Percentiles rank a stretch among this genome's conserved stretches.
Conservation (phyloP, 2,888 invertebrate species). For the Coenonympha arcania region DNA sequence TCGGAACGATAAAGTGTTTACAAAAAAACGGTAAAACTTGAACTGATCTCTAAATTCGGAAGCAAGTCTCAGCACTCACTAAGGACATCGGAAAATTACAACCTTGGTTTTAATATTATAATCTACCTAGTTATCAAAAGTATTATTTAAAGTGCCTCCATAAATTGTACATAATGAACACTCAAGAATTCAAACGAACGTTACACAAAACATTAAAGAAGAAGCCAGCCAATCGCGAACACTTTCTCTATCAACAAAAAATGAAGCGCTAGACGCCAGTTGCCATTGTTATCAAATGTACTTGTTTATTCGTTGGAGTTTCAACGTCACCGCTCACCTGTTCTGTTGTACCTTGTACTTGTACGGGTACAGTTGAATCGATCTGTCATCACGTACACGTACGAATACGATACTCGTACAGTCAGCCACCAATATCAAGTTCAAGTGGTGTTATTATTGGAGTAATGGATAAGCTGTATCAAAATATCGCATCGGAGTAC, state of each 20-base stretch:
- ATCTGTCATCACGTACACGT: constrained; percentile 7
- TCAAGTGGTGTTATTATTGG: neutral
- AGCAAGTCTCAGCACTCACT: no score
- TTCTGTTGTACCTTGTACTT: no score
- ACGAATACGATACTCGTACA: no score
- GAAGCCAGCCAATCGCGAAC: constrained; percentile 6
- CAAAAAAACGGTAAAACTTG: no score
- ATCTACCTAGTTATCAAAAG: no score
- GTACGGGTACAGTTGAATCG: constrained; percentile 4
- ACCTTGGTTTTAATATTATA: neutral
- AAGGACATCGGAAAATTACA: neutral
- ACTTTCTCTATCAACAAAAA: constrained; percentile 4
- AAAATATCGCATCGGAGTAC: no score
- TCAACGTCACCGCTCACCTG: constrained; percentile 8
- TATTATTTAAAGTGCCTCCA: constrained; percentile 1
- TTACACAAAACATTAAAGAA: constrained; percentile 7
- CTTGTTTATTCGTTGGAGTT: constrained; percentile 1
- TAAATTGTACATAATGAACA: constrained; percentile 6
- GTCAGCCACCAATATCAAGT: neutral
- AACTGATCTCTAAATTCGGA: no score
- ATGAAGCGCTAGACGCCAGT: constrained; percentile 2
- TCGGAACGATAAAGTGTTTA: no score
- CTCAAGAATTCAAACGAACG: constrained; percentile 2
- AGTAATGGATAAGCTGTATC: no score
- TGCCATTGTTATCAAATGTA: constrained; percentile 4